Conservation (phyloP, 2,888 invertebrate species). For the Morpho deidamia region DNA sequence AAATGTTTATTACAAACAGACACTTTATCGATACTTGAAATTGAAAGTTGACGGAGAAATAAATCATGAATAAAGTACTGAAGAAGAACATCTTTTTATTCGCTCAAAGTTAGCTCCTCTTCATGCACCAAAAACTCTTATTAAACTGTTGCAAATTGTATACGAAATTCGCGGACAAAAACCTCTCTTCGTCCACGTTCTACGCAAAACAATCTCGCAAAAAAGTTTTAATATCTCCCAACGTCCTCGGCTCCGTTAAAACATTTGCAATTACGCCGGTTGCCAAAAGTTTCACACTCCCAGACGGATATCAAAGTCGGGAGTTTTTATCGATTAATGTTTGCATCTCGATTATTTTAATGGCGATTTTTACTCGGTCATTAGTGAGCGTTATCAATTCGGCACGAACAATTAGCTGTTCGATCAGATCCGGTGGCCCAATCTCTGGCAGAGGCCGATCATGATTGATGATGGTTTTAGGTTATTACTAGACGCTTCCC, state of each 20-base stretch:
- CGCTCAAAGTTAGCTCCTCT: background rate
- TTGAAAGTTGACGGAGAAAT: background rate
- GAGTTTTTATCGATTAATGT: slow-evolving; percentile 16
- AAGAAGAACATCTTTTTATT: background rate
- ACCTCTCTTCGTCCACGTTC: background rate
- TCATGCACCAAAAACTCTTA: slow-evolving; percentile 3
- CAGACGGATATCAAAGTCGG: slow-evolving; percentile 12
- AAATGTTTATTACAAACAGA: slow-evolving; percentile 7
- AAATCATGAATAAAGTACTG: background rate
- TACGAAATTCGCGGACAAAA: slow-evolving; percentile 2
- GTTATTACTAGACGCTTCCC: slow-evolving; percentile 36
- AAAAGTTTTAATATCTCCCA: slow-evolving; percentile 18
- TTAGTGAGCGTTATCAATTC: slow-evolving; percentile 56
- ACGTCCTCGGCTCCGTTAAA: slow-evolving; percentile 10
- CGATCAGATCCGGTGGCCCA: slow-evolving; percentile 39
- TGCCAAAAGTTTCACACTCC: slow-evolving; percentile 19
- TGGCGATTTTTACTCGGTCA: slow-evolving; percentile 50
- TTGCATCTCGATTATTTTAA: slow-evolving; percentile 42
- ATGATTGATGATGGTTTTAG: slow-evolving; percentile 67
- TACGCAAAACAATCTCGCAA: slow-evolving; percentile 18
- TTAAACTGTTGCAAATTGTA: slow-evolving; percentile 1
- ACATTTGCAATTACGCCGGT: slow-evolving; percentile 17
- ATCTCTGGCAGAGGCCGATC: slow-evolving; percentile 40
- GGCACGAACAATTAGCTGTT: slow-evolving; percentile 57
- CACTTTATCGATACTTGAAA: background rate